A percentile compares a stretch with the other conserved stretches of the same genome.
phyloP scores from a whole-genome alignment of 2,113 vertebrate species.

The Lampris incognitus region DNA sequence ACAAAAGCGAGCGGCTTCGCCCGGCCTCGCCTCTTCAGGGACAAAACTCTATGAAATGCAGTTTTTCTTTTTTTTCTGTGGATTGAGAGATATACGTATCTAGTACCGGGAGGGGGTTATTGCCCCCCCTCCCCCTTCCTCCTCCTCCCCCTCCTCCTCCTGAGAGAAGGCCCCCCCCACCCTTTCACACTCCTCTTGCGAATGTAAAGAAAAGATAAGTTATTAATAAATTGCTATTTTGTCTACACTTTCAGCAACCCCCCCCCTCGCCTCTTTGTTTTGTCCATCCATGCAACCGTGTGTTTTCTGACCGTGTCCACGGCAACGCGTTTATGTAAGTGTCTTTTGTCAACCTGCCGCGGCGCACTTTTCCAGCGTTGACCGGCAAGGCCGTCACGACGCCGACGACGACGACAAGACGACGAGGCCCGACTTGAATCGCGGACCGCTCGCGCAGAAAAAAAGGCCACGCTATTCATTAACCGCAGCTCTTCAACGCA shows the following conservation, averaged over 20 bases:
- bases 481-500: constrained; percentile 23
- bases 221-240: constrained; percentile 99
- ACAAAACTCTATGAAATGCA: constrained; percentile 88
- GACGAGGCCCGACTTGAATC: constrained; percentile 29
- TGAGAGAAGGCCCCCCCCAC: constrained; percentile 66
- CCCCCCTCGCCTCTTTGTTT: constrained; percentile 40
- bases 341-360: constrained; percentile 26
- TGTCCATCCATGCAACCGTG: constrained; percentile 10
- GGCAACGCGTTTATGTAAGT: constrained; percentile 50
- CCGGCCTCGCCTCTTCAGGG: constrained; percentile 90
- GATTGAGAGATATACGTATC: constrained; percentile 59
- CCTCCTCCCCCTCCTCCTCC: constrained; percentile 20
- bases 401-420: constrained; percentile 23
- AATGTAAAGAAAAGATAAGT: constrained; percentile 98
- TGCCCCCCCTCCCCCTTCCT: constrained; percentile 42
- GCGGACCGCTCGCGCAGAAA: constrained; percentile 7
- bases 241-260: constrained; percentile 83
- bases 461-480: constrained; percentile 24
- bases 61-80: constrained; percentile 77
- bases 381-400: constrained; percentile 61
- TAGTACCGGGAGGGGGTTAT: constrained; percentile 38
- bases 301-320: constrained; percentile 38
- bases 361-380: constrained; percentile 12
- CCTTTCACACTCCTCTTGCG: constrained; percentile 81
- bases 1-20: constrained; percentile 75